Base-by-base conservation (phyloP, 2,113 vertebrate species). In the Jacana jacana region DNA sequence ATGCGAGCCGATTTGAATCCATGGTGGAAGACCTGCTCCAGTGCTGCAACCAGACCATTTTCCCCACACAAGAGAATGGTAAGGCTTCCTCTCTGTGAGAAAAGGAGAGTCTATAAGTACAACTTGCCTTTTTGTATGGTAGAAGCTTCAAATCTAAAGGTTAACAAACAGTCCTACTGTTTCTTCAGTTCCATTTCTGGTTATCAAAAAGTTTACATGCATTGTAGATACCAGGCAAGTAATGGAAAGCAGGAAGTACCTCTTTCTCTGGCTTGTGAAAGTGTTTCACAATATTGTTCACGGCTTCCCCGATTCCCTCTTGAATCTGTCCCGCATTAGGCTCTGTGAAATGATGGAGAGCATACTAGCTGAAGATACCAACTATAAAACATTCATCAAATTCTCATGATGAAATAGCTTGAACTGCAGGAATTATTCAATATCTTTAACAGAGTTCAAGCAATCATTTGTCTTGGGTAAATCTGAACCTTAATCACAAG, bases 181-280 rank as follows among this genome's bases (percentile, higher is more conserved):
- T n/a, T 51, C 48, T 86, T 84, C 17, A 64, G 55, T 42, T 54
- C 52, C 40, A 40, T 40, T 89, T 93, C 65, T 81, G 25, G 40
- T 85, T 48, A 60, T 42, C 70, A 89, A 86, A 75, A 42, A 6
- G 27, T 8, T 37, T 69, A 73, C 17, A 55, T 30, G 39, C n/a
- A 46, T 54, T 72, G 27, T 20, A 78, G 69, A 17, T 39, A 86
- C 14, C 33, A 35, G 39, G 22, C 28, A 81, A 57, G 20, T 44
- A 57, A 65, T 4, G 20, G 68, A 49, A 84, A 94, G 27, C 2
- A 80, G 55, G 46, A 82, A 58, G 48, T 98, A 99, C 99, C 99
- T 99, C 99, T 97, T 99, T 99, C 85, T 99, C 99, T 28, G 99
- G 99, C 95, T 99, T 99, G 97, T 99, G 99, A 75, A 99, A 99